A percentile compares a stretch with the other conserved stretches of the same genome.
These are phyloP conservation scores for Promerops cafer DNA, from an alignment of 2,113 vertebrate species.

Conservation along the genomic window DNA sequence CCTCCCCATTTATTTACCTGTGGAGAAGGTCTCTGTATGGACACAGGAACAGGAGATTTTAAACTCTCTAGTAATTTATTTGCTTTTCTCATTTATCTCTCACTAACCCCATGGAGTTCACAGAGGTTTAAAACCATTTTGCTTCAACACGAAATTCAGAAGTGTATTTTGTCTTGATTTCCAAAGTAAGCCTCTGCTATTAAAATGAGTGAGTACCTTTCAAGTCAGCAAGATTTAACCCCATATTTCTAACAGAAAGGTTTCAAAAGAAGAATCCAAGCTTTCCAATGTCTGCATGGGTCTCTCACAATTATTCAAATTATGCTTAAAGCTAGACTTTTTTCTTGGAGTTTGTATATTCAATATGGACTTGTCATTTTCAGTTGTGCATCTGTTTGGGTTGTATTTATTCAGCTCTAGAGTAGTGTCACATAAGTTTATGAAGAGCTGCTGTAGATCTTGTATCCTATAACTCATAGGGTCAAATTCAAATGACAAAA, in stretches of 20 bases:
- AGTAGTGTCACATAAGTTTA: background rate
- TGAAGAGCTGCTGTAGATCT: background rate
- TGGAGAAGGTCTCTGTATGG: background rate
- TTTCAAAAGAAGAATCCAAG: background rate
- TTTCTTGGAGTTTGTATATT: background rate
- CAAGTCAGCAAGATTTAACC: background rate
- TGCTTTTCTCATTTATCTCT: background rate
- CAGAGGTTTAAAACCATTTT: background rate
- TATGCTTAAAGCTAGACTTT: background rate
- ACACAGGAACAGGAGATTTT: background rate
- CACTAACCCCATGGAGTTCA: background rate
- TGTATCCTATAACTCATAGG: background rate
- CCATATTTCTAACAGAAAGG: background rate
- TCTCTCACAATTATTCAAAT: background rate
- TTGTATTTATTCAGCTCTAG: background rate
- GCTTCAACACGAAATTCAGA: background rate
- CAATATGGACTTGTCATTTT: background rate
- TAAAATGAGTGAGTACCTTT: background rate
- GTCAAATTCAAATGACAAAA: constrained; percentile 25
- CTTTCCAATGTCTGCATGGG: background rate
- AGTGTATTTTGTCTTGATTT: background rate
- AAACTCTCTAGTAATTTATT: background rate
- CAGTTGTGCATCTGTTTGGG: background rate
- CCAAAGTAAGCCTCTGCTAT: background rate
- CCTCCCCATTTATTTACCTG: background rate